A percentile compares a stretch with the other conserved stretches of the same genome.
These are phyloP conservation scores for Myotis davidii DNA, from an alignment of 2,113 vertebrate genomes.

Conservation along the genomic window DNA sequence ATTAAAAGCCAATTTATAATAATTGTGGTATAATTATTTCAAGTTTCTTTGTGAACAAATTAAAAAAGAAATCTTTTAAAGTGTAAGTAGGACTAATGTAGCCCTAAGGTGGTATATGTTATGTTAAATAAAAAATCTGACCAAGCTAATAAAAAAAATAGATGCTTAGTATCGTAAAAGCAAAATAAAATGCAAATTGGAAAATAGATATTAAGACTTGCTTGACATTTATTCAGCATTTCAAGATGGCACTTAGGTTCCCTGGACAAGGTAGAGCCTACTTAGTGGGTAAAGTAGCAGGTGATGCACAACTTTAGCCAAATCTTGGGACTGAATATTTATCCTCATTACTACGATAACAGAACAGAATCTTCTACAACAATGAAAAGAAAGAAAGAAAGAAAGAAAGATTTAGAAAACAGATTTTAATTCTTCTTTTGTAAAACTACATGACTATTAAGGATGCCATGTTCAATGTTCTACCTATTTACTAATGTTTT, in stretches of 20 bases:
- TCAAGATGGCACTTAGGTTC: neutral
- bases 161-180: constrained; percentile 4
- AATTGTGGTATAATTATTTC: neutral
- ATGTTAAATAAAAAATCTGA: neutral
- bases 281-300: neutral
- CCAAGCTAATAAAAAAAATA: neutral
- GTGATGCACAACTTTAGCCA: neutral
- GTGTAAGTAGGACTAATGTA: neutral
- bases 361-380: neutral
- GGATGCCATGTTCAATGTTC: neutral
- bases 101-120: neutral
- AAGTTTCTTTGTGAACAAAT: neutral
- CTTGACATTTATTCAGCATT: neutral
- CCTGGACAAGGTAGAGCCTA: neutral
- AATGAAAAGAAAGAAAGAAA: too few species aligned
- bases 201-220: neutral
- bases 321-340: neutral
- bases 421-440: neutral
- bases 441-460: neutral
- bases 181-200: neutral
- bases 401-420: neutral
- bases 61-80: constrained; percentile 7
- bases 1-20: neutral
- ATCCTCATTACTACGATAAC: neutral
- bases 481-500: neutral